These are phyloP conservation scores for Pachymerium ferrugineum DNA, from an alignment of 2,888 invertebrate species.

Conservation along the genomic window DNA sequence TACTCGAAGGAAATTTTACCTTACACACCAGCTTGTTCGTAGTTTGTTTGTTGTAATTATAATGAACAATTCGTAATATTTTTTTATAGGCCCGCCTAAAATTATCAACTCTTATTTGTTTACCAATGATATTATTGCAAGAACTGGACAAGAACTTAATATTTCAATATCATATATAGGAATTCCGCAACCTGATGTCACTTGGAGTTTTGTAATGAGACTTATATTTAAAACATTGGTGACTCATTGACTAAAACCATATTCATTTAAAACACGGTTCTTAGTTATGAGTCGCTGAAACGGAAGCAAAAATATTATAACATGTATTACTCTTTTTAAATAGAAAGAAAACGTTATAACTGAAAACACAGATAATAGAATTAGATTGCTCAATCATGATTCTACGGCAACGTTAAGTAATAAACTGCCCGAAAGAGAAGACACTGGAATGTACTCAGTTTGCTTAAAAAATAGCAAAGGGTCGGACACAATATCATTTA, in stretches of 20 bases:
- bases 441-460: slow-evolving; percentile 89
- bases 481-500: slow-evolving; percentile 83
- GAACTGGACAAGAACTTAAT: slow-evolving; percentile 91
- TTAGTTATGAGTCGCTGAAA: too few species aligned
- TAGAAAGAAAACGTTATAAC: slow-evolving; percentile 72
- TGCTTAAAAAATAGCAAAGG: slow-evolving; percentile 84
- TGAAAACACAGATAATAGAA: slow-evolving; percentile 69
- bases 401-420: slow-evolving; percentile 76
- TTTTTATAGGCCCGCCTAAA: slow-evolving; percentile 64
- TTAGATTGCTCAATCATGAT: slow-evolving; percentile 79
- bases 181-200: slow-evolving; percentile 79
- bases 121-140: slow-evolving; percentile 87
- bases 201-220: slow-evolving; percentile 71
- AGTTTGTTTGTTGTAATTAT: slow-evolving; percentile 32
- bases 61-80: not conserved
- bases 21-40: slow-evolving; percentile 76
- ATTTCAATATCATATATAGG: slow-evolving; percentile 92
- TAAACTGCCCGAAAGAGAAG: slow-evolving; percentile 79
- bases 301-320: too few species aligned
- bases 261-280: too few species aligned
- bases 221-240: not conserved
- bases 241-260: too few species aligned
- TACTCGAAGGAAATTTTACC: slow-evolving; percentile 87
- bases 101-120: slow-evolving; percentile 89
- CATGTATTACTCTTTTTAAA: too few species aligned